Evolutionary conservation across 2,888 invertebrate species (phyloP), one percentile per base, ranked within the genome.

Genomic region (Ditylenchus weischeri): DNA sequence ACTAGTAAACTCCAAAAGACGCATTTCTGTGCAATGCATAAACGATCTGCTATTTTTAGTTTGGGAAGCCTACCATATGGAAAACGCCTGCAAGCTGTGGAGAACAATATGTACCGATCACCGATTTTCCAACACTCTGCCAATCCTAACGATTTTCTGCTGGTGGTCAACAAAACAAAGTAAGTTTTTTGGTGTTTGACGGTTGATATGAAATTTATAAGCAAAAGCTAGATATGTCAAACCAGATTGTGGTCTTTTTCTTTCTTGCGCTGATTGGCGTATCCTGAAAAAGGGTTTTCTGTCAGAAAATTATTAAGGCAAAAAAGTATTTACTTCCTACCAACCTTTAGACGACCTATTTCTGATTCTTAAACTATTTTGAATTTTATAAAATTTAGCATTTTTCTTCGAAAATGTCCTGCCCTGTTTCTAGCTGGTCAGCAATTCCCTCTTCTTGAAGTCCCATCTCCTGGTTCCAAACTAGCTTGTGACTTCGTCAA

Each of bases 391-490:
- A 50, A 36, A 77, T 90, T 36, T 78, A 85, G 90, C 70, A 94
- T 92, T 85, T 93, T 89, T 83, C 89, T 98, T 68, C 88, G 98
- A 60, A 92, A 92, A 84, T 87, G 93, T 0, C 92, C 93, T 79
- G 89, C 90, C 0, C 81, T 95, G 1, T 99, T 91, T 83, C 90
- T 90, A 13, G 92, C 92, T 10, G 98, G 98, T 0, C 98, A 99
- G 85, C 89, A 93, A 81, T 93, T 94, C 84, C 98, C 98, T 0
- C 84, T 96, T 3, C 93, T 91, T 81, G 98, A 99, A 87, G 98
- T 99, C 0, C 98, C 98, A 0, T 94, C 94, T 0, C 98, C 98
- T 0, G 98, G 98, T 84, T 98, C 98, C 0, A 98, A 98, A 84
- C 87, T 93, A 70, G 95, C 96, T 0, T 96, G 95, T 83, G 93